These are phyloP conservation scores for Numenius arquata DNA, from an alignment of 2,113 vertebrate species.

Conservation along the genomic window DNA sequence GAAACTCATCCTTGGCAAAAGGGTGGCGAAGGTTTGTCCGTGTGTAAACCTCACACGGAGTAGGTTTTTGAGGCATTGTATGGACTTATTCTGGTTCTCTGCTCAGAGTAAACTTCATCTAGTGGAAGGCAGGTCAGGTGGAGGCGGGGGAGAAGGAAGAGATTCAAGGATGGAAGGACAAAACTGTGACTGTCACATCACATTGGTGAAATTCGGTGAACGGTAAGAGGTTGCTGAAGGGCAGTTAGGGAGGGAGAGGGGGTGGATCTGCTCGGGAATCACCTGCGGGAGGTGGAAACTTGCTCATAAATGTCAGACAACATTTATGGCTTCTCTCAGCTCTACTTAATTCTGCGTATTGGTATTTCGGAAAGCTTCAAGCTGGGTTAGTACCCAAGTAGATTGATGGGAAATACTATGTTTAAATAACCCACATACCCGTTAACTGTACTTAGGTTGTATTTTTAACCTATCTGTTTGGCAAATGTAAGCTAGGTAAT, in stretches of 20 bases:
- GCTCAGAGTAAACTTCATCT: too few relatives aligned
- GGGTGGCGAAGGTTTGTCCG: not conserved
- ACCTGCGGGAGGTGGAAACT: not conserved
- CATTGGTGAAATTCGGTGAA: not conserved
- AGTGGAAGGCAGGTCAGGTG: not conserved
- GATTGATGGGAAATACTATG: not conserved
- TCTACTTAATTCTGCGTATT: not conserved
- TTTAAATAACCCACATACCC: not conserved
- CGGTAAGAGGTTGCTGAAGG: not conserved
- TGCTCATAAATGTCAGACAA: not conserved
- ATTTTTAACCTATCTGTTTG: not conserved
- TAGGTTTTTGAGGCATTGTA: not conserved
- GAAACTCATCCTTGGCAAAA: not conserved
- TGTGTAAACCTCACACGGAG: not conserved
- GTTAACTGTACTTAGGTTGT: not conserved
- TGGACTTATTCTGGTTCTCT: not conserved
- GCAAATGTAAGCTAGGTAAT: not conserved
- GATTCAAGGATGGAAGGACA: not conserved
- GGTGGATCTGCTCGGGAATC: not conserved
- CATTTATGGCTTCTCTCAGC: not conserved
- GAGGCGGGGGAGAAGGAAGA: not conserved
- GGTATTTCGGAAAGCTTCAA: not conserved
- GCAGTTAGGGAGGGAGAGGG: not conserved
- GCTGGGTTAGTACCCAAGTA: not conserved
- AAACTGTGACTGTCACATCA: accelerated